Percentiles rank a stretch among this genome's conserved stretches.
Evolutionary conservation across 2,113 vertebrate genomes (phyloP).

Genomic region (Phrynocephalus versicolor): DNA sequence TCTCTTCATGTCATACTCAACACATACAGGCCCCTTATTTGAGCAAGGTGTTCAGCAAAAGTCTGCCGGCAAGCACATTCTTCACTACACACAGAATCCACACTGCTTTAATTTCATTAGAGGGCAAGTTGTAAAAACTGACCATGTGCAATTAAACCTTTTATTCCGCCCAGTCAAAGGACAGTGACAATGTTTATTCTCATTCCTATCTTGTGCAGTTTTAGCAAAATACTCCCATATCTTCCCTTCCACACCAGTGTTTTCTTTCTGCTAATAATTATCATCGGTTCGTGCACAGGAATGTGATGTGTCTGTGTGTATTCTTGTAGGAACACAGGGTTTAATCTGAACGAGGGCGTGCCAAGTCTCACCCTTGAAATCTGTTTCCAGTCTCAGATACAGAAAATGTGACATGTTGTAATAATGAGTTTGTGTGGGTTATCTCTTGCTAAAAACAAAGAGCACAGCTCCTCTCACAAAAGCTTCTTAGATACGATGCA

Average conservation of each 20-base stretch:
- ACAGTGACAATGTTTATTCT: conserved; percentile 48
- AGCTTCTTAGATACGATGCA: not conserved
- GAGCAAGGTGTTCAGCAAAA: not conserved
- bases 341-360: conserved; percentile 8
- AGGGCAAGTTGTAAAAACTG: not conserved
- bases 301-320: conserved; percentile 22
- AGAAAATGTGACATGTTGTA: not conserved
- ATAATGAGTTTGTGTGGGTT: not conserved
- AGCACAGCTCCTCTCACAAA: not conserved
- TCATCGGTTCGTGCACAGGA: conserved; percentile 22
- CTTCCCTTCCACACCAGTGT: conserved; percentile 27
- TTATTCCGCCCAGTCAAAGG: conserved; percentile 36
- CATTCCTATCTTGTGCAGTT: not conserved
- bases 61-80: not conserved
- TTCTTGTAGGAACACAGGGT: not conserved
- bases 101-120: not conserved
- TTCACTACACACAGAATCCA: not conserved
- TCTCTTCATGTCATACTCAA: not conserved
- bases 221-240: not conserved
- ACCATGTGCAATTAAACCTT: not conserved
- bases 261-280: conserved; percentile 3
- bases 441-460: not conserved
- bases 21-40: not conserved
- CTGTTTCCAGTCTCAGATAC: not conserved
- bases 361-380: not conserved